Base-by-base conservation (phyloP, 2,797 vertebrate species). In the Pogonophryne albipinna region DNA sequence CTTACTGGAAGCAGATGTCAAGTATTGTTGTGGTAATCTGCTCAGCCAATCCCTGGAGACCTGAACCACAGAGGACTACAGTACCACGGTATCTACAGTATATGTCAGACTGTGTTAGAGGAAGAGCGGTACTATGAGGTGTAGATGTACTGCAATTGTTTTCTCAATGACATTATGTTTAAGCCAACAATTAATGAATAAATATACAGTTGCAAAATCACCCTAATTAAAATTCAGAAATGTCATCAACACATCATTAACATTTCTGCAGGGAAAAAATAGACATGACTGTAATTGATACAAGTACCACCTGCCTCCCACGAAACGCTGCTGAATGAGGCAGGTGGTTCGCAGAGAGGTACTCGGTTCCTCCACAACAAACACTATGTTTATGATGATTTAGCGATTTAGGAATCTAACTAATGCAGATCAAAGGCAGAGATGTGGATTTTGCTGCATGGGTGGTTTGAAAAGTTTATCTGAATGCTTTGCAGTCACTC, bases 1-100 rank as follows among this genome's bases (percentile, higher is more conserved):
- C 15, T 57, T 14, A 55, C 45, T 41, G 23, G 74, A 66, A 74
- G 60, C 31, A 62, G 45, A 73, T 71, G 10, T 69, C 42, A 66
- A 57, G 61, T 17, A 76, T 38, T 55, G 38, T 38, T 55, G 38
- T 38, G 12, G 59, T 34, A 20, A 61, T 47, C 38, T 71, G 42
- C 4, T 19, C 57, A 80, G 53, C 17, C 19, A 27, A 38, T 56
- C 59, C 66, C 5, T 13, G 6, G 47, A 73, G 67, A 71, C n/a
- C 4, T 11, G 50, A 58, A 73, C 16, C n/a, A 66, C 50, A 19
- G 42, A 27, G n/a, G 27, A 27, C 27, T 44, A 8, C 23, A 66
- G 50, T 1, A 20, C 14, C 23, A 23, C 0, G 31, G 46, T 16
- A 38, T n/a, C 13, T 41, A 19, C 0, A 1, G 1, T 9, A 38